Base-by-base conservation (phyloP, 2,888 invertebrate species). In the Crematogaster levior region DNA sequence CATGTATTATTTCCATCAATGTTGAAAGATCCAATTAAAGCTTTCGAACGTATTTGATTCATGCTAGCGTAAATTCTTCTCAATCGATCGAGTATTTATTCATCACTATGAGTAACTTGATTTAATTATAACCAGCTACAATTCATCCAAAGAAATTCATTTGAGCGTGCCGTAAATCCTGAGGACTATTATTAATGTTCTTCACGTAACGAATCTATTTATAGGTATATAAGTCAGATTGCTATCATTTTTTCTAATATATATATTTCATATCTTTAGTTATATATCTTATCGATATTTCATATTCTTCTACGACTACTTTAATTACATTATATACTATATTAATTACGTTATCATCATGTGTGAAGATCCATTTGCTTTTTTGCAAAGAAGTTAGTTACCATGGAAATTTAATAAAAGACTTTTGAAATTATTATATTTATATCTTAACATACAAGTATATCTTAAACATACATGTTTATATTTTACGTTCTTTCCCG, bases 21-120 rank as follows among this genome's bases (percentile, higher is more conserved):
- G 12, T 51, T 68, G 40, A 79, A 15, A 18, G 34, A 77, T 56
- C 30, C 24, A 70, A 53, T 79, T 56, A 56, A 43, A 77, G 70
- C 30, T 79, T 24, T 56, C 24, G 24, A 70, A 43, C 37, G 4
- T 30, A 56, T 37, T 65, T 40, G 37, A 75, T 56, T 43, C 34
- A 70, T 51, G 27, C 70, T 79, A 70, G 21, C 43, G 30, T 77
- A 77, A 77, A 68, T 77, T 77, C n/a, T 56, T 77, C 21, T 51
- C 27, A 12, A 66, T 43, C 18, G 27, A 65, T 65, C 12, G 1
- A 66, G n/a, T 43, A 15, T 27, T 51, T 65, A 48, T 65, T 75
- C 37, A 65, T 15, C 37, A 3, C n/a, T 61, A 34, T 15, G 21
- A 53, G 24, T 30, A 79, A 12, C 43, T 70, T 56, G 77, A 70